Evolutionary conservation across 2,888 invertebrate species (phyloP), one percentile per base, ranked within the genome.

Genomic region (Sinelater perroti): DNA sequence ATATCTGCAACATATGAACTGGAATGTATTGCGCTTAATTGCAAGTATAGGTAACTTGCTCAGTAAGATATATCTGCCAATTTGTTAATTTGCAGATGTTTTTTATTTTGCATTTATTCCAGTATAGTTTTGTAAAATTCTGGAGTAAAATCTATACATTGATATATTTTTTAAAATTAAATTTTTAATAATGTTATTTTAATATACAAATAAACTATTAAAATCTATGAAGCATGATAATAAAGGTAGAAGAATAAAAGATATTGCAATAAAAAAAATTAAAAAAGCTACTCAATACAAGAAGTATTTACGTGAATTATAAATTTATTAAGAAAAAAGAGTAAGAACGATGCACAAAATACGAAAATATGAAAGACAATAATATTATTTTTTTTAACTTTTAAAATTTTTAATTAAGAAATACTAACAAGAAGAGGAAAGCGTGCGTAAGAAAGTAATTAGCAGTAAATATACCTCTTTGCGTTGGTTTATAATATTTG

Each of bases 401-500:
- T 24, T 24, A 24, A 18, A 11, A 28, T 8, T 45, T 18, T 11
- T n/a, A n/a, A n/a, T n/a, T n/a, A n/a, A n/a, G n/a, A n/a, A n/a
- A n/a, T n/a, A n/a, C n/a, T n/a, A n/a, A n/a, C n/a, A n/a, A n/a
- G n/a, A n/a, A n/a, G n/a, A n/a, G n/a, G n/a, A n/a, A n/a, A n/a
- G n/a, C n/a, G n/a, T n/a, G n/a, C n/a, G n/a, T n/a, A n/a, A n/a
- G n/a, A n/a, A n/a, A n/a, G n/a, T n/a, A n/a, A n/a, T n/a, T n/a
- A n/a, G n/a, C n/a, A n/a, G n/a, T n/a, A n/a, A 17, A 13, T 18
- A 42, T 40, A 40, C 40, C 40, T 13, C 16, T 40, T 45, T 74
- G 73, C 18, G 62, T 61, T 0, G 68, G 18, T 62, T 74, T 77
- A 68, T 79, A 87, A 8, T 81, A 75, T 1, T 75, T 66, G 28